Evolutionary conservation across 2,113 vertebrate species (phyloP).

Genomic region (Glaucomys volans): DNA sequence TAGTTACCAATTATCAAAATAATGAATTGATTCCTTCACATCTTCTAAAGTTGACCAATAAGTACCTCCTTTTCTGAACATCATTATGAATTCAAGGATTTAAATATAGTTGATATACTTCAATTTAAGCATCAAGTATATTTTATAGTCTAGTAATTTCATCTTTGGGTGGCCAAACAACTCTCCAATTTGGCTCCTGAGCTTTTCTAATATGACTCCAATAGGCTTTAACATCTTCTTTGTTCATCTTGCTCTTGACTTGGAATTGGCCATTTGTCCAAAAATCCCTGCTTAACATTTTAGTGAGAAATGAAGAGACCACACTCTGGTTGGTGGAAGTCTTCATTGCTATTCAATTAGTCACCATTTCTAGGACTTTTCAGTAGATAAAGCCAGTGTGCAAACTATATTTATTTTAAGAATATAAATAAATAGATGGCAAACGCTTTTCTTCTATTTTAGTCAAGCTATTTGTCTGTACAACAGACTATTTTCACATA

Average conservation of each 20-base stretch:
- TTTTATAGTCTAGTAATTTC: neutral
- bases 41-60: neutral
- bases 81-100: conserved; percentile 40
- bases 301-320: neutral
- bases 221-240: neutral
- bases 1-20: conserved; percentile 32
- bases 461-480: conserved; percentile 8
- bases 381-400: neutral
- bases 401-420: neutral
- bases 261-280: neutral
- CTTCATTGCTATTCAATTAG: neutral
- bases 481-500: neutral
- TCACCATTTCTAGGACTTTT: neutral
- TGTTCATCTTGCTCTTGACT: neutral
- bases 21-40: neutral
- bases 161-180: neutral
- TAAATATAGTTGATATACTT: conserved; percentile 26
- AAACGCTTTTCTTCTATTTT: conserved; percentile 25
- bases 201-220: neutral
- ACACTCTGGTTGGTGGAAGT: neutral
- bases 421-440: neutral
- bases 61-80: neutral
- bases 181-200: neutral
- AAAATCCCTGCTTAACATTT: neutral
- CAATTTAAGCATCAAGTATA: neutral